These are phyloP conservation scores for Drosophila tristis DNA, from an alignment of 1,140 invertebrate genomes.

Conservation along the genomic window DNA sequence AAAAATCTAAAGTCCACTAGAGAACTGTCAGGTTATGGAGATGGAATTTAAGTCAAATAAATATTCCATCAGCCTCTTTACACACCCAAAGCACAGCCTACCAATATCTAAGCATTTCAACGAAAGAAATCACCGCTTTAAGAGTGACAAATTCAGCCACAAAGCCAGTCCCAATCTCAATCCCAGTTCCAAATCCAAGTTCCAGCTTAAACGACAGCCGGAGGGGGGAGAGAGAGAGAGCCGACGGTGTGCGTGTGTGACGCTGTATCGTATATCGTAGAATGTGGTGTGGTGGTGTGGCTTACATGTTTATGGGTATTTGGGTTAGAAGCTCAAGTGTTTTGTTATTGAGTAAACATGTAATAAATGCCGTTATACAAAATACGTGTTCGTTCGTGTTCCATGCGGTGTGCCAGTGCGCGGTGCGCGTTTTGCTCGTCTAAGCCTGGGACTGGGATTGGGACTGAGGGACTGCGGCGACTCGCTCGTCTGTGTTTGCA, in stretches of 20 bases:
- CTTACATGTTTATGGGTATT: conserved; percentile 75
- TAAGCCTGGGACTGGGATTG: conserved; percentile 1
- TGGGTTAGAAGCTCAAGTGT: conserved; percentile 76
- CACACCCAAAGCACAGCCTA: too few species aligned
- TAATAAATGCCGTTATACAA: conserved; percentile 74
- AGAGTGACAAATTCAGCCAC: too few species aligned
- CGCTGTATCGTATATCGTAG: too few species aligned
- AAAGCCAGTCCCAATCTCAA: too few species aligned
- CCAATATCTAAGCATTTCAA: too few species aligned
- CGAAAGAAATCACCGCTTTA: too few species aligned
- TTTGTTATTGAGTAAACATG: conserved; percentile 78
- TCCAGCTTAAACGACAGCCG: neutral
- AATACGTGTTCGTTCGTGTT: conserved; percentile 64
- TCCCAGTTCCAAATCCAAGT: too few species aligned
- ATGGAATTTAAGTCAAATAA: too few species aligned
- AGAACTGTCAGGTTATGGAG: too few species aligned
- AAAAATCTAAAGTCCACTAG: too few species aligned
- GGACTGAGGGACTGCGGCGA: too few species aligned
- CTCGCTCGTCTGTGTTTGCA: conserved; percentile 54
- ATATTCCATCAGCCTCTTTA: too few species aligned
- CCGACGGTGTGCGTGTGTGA: conserved; percentile 1
- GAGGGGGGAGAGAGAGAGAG: neutral
- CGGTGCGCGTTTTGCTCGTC: neutral
- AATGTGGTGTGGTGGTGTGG: conserved; percentile 26
- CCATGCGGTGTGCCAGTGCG: conserved; percentile 16